These are phyloP conservation scores for Ganaspis sp. DNA, from an alignment of 1,140 invertebrate genomes.

Conservation along the genomic window DNA sequence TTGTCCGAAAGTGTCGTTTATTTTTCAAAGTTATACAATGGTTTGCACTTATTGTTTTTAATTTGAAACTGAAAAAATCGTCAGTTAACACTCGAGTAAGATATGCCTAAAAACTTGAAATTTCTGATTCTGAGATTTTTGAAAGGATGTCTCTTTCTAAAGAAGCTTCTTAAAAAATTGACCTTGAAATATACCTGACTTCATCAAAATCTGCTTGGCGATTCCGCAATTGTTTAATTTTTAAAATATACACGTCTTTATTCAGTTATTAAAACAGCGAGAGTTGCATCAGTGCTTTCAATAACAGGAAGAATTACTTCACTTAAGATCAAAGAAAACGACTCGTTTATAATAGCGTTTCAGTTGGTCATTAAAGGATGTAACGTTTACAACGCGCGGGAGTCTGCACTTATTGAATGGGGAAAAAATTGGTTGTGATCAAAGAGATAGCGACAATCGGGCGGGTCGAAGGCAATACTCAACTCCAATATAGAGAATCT, in stretches of 20 bases:
- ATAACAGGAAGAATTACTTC: constrained; percentile 31
- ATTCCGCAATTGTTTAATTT: constrained; percentile 18
- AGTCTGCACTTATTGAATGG: constrained; percentile 39
- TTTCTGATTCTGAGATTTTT: not conserved
- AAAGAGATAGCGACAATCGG: constrained; percentile 33
- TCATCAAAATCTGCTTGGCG: not conserved
- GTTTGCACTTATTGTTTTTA: too few species aligned
- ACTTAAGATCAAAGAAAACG: constrained; percentile 19
- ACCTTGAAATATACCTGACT: constrained; percentile 1
- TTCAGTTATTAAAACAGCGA: not conserved
- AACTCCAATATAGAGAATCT: constrained; percentile 47
- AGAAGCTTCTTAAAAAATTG: not conserved
- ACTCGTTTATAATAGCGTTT: constrained; percentile 1
- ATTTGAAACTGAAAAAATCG: too few species aligned
- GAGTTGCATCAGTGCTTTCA: constrained; percentile 22
- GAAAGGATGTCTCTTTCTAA: not conserved
- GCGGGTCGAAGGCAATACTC: constrained; percentile 45
- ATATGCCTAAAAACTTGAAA: too few species aligned
- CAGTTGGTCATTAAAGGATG: constrained; percentile 37
- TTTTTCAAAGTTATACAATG: too few species aligned
- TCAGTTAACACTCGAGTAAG: too few species aligned
- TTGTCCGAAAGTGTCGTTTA: too few species aligned
- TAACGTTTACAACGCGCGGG: constrained; percentile 31
- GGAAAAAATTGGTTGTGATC: constrained; percentile 9
- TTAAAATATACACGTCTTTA: constrained; percentile 6